These are phyloP conservation scores for Marmota monax DNA, from an alignment of 2,113 vertebrate genomes.

Conservation along the genomic window DNA sequence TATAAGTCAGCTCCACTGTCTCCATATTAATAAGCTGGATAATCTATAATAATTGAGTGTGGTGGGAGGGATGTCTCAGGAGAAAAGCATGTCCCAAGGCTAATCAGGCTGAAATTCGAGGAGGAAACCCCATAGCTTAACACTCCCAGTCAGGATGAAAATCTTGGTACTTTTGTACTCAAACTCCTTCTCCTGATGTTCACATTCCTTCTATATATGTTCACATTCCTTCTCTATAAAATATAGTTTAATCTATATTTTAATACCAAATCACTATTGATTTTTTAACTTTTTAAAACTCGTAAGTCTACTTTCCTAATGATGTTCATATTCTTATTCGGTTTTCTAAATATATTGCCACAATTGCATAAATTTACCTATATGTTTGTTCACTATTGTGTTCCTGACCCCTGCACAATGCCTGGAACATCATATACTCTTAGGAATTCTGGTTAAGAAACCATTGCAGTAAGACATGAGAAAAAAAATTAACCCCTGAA, in stretches of 20 bases:
- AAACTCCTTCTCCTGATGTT: not conserved
- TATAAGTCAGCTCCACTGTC: not conserved
- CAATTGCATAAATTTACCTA: not conserved
- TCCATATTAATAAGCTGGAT: not conserved
- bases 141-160: not conserved
- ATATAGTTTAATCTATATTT: not conserved
- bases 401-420: not conserved
- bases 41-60: not conserved
- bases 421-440: not conserved
- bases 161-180: not conserved
- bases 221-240: not conserved
- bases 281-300: not conserved
- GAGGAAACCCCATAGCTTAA: not conserved
- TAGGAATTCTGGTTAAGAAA: not conserved
- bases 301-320: not conserved
- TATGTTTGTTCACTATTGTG: not conserved
- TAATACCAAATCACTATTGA: not conserved
- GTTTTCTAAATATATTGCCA: not conserved
- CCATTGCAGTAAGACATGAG: not conserved
- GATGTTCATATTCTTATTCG: not conserved
- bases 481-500: not conserved
- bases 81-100: not conserved
- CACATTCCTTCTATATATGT: not conserved
- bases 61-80: not conserved
- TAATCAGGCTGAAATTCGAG: not conserved